These are phyloP conservation scores for Drosophila acutilabella DNA, from an alignment of 2,888 invertebrate genomes.

Conservation along the genomic window DNA sequence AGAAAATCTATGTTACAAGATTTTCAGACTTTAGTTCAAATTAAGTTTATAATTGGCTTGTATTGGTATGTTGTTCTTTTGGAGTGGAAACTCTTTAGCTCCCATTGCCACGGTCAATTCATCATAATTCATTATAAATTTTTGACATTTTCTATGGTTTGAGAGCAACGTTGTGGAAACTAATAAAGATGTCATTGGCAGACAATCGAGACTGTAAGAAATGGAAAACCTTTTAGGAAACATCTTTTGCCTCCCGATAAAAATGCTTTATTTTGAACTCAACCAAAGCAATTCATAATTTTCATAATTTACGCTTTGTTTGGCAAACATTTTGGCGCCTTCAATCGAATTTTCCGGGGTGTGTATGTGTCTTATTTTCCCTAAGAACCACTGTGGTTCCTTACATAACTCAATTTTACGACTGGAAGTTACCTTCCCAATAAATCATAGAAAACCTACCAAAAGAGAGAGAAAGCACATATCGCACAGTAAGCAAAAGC, in stretches of 20 bases:
- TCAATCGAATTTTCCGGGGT: constrained; percentile 61
- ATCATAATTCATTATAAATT: constrained; percentile 76
- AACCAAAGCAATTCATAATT: constrained; percentile 73
- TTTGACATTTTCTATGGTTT: constrained; percentile 65
- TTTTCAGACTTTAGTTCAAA: constrained; percentile 42
- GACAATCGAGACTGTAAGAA: constrained; percentile 53
- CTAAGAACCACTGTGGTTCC: constrained; percentile 61
- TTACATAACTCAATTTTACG: constrained; percentile 76
- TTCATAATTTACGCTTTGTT: constrained; percentile 80
- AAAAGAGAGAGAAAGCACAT: neutral
- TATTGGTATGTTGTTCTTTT: constrained; percentile 36
- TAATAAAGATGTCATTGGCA: constrained; percentile 78
- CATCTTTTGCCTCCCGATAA: constrained; percentile 37
- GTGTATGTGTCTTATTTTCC: constrained; percentile 39
- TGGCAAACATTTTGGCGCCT: constrained; percentile 77
- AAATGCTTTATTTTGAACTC: constrained; percentile 62
- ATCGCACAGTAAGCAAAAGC: neutral
- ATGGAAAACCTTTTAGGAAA: constrained; percentile 32
- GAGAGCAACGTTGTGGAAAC: constrained; percentile 71
- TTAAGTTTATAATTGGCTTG: constrained; percentile 71
- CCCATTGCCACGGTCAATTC: constrained; percentile 51
- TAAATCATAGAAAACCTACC: constrained; percentile 68
- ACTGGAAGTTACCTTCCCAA: constrained; percentile 60
- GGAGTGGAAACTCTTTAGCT: constrained; percentile 17
- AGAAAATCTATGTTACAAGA: constrained; percentile 3